Evolutionary conservation across 2,888 invertebrate species (phyloP).

Genomic region (Philonicus albiceps): DNA sequence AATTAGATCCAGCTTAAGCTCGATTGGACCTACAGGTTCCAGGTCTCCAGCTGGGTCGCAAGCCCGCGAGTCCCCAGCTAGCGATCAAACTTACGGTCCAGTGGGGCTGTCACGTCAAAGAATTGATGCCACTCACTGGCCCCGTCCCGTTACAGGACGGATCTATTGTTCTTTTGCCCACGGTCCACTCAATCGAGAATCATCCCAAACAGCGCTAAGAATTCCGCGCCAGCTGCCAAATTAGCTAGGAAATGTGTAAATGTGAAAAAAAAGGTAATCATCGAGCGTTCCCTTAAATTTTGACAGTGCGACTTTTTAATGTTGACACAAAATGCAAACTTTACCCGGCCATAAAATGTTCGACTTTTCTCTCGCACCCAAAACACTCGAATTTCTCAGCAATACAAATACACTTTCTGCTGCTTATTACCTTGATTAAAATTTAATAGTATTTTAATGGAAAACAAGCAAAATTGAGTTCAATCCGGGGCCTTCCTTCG

Average conservation of each 20-base stretch:
- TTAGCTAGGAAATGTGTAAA: background rate
- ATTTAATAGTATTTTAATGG: background rate
- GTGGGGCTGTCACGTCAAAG: constrained; percentile 6
- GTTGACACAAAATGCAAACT: constrained; percentile 33
- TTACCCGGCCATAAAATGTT: constrained; percentile 19
- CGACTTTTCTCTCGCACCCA: background rate
- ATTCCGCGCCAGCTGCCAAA: background rate
- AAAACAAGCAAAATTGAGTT: background rate
- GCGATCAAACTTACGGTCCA: background rate
- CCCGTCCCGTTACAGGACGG: background rate
- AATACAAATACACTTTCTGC: background rate
- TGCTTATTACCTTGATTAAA: background rate
- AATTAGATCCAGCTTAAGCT: background rate
- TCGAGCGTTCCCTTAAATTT: background rate
- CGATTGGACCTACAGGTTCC: background rate
- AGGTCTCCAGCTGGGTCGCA: background rate
- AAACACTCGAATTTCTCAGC: background rate
- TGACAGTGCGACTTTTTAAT: constrained; percentile 14
- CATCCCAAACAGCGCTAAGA: background rate
- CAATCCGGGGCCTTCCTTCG: background rate
- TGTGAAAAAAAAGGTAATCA: background rate
- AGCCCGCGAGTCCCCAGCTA: background rate
- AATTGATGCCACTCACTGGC: background rate
- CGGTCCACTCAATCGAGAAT: background rate
- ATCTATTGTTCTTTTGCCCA: background rate